phyloP scores from a whole-genome alignment of 2,888 invertebrate species.

The Formica aserva region DNA sequence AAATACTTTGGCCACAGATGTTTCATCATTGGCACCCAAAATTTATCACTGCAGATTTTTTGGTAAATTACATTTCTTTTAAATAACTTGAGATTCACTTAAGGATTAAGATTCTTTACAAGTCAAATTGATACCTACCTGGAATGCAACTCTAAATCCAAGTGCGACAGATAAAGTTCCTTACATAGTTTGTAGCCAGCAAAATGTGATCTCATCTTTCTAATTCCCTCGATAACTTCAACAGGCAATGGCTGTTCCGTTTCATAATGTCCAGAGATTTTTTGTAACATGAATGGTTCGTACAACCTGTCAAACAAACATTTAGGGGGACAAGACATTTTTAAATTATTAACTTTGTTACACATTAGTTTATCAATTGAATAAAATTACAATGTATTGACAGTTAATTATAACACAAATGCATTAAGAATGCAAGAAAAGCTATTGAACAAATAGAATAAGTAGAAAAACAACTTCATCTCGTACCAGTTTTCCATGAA shows the following conservation, averaged over 20 bases:
- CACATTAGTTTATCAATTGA: neutral
- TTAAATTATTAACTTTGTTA: neutral
- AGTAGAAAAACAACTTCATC: neutral
- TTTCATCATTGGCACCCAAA: slow-evolving; percentile 94
- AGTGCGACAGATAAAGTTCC: slow-evolving; percentile 92
- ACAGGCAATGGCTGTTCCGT: slow-evolving; percentile 91
- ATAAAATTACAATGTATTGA: neutral
- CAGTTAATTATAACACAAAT: neutral
- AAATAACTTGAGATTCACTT: neutral
- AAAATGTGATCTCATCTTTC: slow-evolving; percentile 90
- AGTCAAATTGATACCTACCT: slow-evolving; percentile 84
- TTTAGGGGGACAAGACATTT: neutral
- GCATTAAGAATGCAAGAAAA: neutral
- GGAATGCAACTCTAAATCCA: slow-evolving; percentile 94
- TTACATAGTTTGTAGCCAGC: slow-evolving; percentile 92
- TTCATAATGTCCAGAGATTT: slow-evolving; percentile 91
- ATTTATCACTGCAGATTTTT: slow-evolving; percentile 87
- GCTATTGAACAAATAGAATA: neutral
- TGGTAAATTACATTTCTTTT: neutral
- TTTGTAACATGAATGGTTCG: slow-evolving; percentile 88
- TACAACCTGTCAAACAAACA: slow-evolving; percentile 86
- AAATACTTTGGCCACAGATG: slow-evolving; percentile 94
- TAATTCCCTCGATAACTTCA: slow-evolving; percentile 89
- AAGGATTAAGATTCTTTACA: neutral
- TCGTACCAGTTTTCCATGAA: slow-evolving; percentile 92